Conservation (phyloP, 2,113 vertebrate genomes). For the Promerops cafer region DNA sequence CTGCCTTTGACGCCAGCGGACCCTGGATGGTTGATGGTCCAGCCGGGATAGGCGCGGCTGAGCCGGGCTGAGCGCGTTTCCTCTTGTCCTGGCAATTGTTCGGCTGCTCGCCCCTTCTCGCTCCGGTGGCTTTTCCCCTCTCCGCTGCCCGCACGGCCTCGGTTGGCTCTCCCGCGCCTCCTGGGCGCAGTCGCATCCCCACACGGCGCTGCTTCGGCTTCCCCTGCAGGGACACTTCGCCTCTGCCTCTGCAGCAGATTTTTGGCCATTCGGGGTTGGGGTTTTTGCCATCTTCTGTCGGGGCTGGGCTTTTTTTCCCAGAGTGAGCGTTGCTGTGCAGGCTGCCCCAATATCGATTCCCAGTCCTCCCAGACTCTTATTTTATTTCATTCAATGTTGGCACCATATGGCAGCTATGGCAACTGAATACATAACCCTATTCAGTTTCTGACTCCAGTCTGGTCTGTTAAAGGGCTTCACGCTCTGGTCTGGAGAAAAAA, state of each 20-base stretch:
- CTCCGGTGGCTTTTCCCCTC: not conserved
- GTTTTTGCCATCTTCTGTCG: not conserved
- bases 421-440: slow-evolving; percentile 65
- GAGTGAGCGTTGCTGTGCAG: not conserved
- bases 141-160: not conserved
- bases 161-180: not conserved
- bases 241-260: not conserved
- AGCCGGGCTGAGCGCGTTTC: not conserved
- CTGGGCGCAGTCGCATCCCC: not conserved
- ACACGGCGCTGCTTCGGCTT: not conserved
- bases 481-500: not conserved
- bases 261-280: not conserved
- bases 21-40: not conserved
- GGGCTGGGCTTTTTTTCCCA: not conserved
- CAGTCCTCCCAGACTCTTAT: slow-evolving; percentile 25
- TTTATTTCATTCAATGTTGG: slow-evolving; percentile 59
- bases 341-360: slow-evolving; percentile 36
- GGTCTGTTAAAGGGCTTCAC: slow-evolving; percentile 1
- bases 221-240: not conserved
- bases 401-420: slow-evolving; percentile 66
- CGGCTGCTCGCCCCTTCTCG: not conserved
- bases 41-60: not conserved
- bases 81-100: not conserved
- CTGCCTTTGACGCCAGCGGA: not conserved
- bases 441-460: slow-evolving; percentile 28